Evolutionary conservation across 2,113 vertebrate species (phyloP).

Genomic region (Strigops habroptila): DNA sequence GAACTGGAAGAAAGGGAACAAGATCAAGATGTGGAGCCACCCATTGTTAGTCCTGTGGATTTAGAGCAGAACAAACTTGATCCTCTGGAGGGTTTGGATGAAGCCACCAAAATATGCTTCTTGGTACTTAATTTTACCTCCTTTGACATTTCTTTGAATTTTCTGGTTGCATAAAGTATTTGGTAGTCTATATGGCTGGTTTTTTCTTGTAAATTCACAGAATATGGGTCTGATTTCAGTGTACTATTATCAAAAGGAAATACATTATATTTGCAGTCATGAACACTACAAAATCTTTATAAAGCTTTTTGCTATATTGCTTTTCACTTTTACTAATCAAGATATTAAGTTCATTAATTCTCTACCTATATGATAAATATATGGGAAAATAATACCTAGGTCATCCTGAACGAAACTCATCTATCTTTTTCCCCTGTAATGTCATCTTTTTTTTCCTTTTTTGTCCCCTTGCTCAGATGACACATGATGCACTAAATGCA

Average conservation of each 20-base stretch:
- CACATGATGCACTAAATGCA: slow-evolving; percentile 92
- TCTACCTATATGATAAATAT: neutral
- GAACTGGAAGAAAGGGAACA: slow-evolving; percentile 76
- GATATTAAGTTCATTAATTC: neutral
- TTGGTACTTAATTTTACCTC: slow-evolving; percentile 76
- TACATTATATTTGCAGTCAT: neutral
- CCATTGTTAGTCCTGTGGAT: slow-evolving; percentile 75
- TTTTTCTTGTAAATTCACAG: neutral
- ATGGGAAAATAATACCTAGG: neutral
- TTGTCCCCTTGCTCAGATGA: slow-evolving; percentile 78
- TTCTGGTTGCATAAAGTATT: neutral
- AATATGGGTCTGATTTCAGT: neutral
- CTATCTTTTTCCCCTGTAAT: neutral
- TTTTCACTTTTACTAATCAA: neutral
- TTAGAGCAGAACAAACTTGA: slow-evolving; percentile 81
- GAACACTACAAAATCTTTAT: neutral
- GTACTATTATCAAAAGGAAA: neutral
- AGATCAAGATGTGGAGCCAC: slow-evolving; percentile 83
- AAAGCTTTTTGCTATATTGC: neutral
- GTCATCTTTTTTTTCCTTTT: neutral
- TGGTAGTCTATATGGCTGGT: neutral
- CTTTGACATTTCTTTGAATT: neutral
- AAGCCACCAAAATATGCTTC: slow-evolving; percentile 96
- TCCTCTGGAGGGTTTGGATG: slow-evolving; percentile 92
- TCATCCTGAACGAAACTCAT: neutral